Base-by-base conservation (phyloP, 1,140 invertebrate genomes). In the Drosophila watanabei region DNA sequence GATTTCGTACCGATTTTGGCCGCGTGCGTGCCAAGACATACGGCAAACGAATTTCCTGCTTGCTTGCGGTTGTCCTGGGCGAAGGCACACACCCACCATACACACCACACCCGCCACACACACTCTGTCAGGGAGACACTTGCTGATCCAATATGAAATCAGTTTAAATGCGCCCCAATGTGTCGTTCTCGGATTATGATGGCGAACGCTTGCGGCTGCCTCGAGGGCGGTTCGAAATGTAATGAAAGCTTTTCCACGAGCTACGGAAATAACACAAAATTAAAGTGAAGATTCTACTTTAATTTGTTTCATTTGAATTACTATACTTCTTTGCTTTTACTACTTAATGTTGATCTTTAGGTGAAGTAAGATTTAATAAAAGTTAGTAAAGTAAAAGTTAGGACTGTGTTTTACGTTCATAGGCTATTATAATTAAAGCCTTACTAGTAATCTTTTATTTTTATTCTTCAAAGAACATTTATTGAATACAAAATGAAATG, bases 81-180 rank as follows among this genome's bases (percentile, higher is more conserved):
- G 43, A 28, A 64, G 48, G 51, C 24, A 70, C 58, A 65, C 51
- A 69, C 56, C 52, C 4, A 45, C 14, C 39, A 2, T 14, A 41
- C 28, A 20, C 14, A 24, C 24, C 24, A 24, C 7, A 14, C 57
- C n/a, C 18, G 41, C 61, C 33, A 13, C 35, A 56, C 18, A 41
- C 35, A 24, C 20, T 11, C 7, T 56, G 32, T 2, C 18, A 24
- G 20, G 30, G 41, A 65, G 43, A 66, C 54, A 62, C 49, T 52
- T 77, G 41, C 84, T 65, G 76, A 78, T 68, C 75, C 70, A 79
- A 79, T 90, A 90, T 82, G 68, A 89, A 89, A 90, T 89, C 86
- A 71, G 79, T 90, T 89, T 86, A 89, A 89, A 90, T 90, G 79
- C 56, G 86, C 86, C 87, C 87, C 86, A 82, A 90, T 90, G 87